These are phyloP conservation scores for Labia minor DNA, from an alignment of 2,888 invertebrate species.

Conservation along the genomic window DNA sequence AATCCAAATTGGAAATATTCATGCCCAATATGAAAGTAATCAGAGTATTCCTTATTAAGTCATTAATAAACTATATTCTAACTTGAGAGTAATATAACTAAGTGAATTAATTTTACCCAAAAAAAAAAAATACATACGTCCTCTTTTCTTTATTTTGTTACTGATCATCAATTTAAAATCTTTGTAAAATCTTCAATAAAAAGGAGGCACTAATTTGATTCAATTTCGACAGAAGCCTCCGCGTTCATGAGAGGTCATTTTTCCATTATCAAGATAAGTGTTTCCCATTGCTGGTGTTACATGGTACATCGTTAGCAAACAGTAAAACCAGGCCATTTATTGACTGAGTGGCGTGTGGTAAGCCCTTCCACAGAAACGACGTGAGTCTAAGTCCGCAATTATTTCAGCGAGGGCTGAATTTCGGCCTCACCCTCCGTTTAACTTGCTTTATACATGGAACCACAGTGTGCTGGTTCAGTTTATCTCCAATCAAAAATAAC, in stretches of 20 bases:
- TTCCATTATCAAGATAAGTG: neutral
- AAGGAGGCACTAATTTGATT: no score
- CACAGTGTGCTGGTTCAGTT: neutral
- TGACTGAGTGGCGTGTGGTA: neutral
- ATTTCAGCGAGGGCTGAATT: neutral
- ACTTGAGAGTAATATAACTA: no score
- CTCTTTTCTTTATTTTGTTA: no score
- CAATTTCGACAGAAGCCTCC: no score
- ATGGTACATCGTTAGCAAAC: neutral
- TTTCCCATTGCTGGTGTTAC: neutral
- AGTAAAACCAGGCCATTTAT: neutral
- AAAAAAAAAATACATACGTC: no score
- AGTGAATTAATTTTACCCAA: no score
- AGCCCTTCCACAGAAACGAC: neutral
- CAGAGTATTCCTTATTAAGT: no score
- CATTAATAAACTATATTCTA: no score
- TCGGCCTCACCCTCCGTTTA: neutral
- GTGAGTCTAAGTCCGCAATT: neutral
- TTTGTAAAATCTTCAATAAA: no score
- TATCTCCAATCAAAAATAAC: slow-evolving; percentile 13
- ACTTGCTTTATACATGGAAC: neutral
- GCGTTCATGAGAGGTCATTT: neutral
- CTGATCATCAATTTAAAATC: no score
- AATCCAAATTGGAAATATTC: no score
- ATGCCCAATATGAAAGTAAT: no score